Evolutionary conservation across 2,888 invertebrate species (phyloP), one percentile per base, ranked within the genome.

Genomic region (Sphaeridia pumilis): DNA sequence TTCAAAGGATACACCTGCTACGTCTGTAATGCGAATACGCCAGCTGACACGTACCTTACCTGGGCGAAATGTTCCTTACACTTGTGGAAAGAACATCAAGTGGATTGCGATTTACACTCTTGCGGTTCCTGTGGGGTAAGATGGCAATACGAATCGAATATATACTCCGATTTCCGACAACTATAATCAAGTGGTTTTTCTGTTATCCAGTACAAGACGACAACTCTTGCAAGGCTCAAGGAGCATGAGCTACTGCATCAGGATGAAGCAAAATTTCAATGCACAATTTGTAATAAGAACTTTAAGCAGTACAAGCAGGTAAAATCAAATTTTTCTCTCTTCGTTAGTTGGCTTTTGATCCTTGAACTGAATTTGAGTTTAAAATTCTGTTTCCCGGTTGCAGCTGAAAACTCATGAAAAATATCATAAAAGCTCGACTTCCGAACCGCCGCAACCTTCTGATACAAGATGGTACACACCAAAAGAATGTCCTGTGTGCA

Each of bases 21-120:
- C 22, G 22, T 22, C 31, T 38, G 34, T 22, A 46, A 38, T 2
- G n/a, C n/a, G n/a, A 17, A 17, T 10, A 27, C 14, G 2, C 20
- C 21, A 3, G 3, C 49, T 1, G 67, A 73, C 53, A 69, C 71
- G n/a, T 72, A 78, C 57, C 68, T 72, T 1, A 75, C 75, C 52
- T 85, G 85, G 85, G 73, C 78, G 21, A 72, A 75, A 4, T 79
- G 83, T 64, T 77, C 80, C 4, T 70, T 76, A 58, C 85, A 85
- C 69, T 70, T 84, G 61, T 83, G 83, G 81, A 78, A 78, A 61
- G 70, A 72, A 2, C 84, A 84, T 69, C 72, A 76, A 61, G 70
- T 81, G 10, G 87, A 88, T 67, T 78, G 87, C 75, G 89, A 87
- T 66, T 70, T 89, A 42, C 82, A 81, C 46, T 77, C 80, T 2